Evolutionary conservation across 23 tunicate species (phyloP).

Genomic region (Diplosoma virens): DNA sequence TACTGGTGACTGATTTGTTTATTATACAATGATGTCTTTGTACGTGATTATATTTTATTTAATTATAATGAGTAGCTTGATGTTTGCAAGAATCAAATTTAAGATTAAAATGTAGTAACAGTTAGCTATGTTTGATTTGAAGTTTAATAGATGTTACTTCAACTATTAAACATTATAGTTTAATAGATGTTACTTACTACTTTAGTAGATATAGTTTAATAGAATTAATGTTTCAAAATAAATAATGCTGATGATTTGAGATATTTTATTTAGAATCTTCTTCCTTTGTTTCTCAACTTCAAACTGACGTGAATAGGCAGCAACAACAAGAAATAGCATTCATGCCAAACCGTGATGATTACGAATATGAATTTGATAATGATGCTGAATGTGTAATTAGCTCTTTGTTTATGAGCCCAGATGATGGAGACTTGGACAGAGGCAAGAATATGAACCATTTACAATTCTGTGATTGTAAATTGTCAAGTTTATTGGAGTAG

Average conservation of each 20-base stretch:
- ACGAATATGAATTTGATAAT: conserved; percentile 81
- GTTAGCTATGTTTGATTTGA: too few relatives aligned
- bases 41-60: too few relatives aligned
- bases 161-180: neutral
- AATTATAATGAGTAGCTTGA: too few relatives aligned
- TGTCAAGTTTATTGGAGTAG: too few relatives aligned
- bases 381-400: conserved; percentile 77
- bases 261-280: conserved; percentile 14
- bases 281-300: conserved; percentile 26
- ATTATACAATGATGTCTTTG: too few relatives aligned
- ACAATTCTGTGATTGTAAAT: too few relatives aligned
- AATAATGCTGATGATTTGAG: neutral
- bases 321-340: conserved; percentile 74
- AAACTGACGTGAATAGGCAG: conserved; percentile 42
- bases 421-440: conserved; percentile 62
- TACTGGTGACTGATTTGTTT: too few relatives aligned
- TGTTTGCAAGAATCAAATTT: too few relatives aligned
- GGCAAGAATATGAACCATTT: too few relatives aligned
- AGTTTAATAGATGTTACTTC: too few relatives aligned
- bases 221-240: neutral
- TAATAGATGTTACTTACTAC: too few relatives aligned
- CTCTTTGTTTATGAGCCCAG: conserved; percentile 42
- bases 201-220: neutral
- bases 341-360: conserved; percentile 92
- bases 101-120: too few relatives aligned